Percentiles rank a stretch among this genome's conserved stretches.
phyloP scores from a whole-genome alignment of 2,888 invertebrate genomes.

The Drosophila longiperda region DNA sequence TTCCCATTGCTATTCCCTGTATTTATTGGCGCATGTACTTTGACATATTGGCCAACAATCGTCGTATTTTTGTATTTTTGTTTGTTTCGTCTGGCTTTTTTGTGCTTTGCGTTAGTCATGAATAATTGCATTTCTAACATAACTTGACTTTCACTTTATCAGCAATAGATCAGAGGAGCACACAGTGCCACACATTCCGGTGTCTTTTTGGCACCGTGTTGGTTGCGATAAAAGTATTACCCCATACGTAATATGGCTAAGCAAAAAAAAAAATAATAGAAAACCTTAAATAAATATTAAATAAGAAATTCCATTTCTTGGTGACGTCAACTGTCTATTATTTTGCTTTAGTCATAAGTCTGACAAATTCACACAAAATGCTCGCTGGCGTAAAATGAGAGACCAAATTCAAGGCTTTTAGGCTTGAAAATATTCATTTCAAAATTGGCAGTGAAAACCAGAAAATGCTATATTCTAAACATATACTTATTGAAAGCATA shows the following conservation, averaged over 20 bases:
- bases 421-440: constrained; percentile 25
- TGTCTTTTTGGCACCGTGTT: constrained; percentile 47
- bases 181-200: constrained; percentile 2
- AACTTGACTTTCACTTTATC: constrained; percentile 81
- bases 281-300: constrained; percentile 47
- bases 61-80: constrained; percentile 6
- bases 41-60: constrained; percentile 9
- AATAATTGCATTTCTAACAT: constrained; percentile 76
- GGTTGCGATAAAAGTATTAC: constrained; percentile 60
- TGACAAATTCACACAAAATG: constrained; percentile 50
- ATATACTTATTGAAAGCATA: not conserved
- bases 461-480: not conserved
- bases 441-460: constrained; percentile 26
- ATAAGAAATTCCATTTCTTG: constrained; percentile 69
- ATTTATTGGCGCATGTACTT: constrained; percentile 29
- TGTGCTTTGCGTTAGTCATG: constrained; percentile 43
- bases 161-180: constrained; percentile 63
- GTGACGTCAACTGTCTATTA: constrained; percentile 76
- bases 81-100: constrained; percentile 8
- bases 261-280: not conserved
- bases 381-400: constrained; percentile 23
- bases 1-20: constrained; percentile 40
- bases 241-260: constrained; percentile 62
- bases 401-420: constrained; percentile 31
- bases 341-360: constrained; percentile 73